A percentile compares a stretch with the other conserved stretches of the same genome.
Evolutionary conservation across 2,797 vertebrate genomes (phyloP).

Genomic region (Eidolon dupreanum): DNA sequence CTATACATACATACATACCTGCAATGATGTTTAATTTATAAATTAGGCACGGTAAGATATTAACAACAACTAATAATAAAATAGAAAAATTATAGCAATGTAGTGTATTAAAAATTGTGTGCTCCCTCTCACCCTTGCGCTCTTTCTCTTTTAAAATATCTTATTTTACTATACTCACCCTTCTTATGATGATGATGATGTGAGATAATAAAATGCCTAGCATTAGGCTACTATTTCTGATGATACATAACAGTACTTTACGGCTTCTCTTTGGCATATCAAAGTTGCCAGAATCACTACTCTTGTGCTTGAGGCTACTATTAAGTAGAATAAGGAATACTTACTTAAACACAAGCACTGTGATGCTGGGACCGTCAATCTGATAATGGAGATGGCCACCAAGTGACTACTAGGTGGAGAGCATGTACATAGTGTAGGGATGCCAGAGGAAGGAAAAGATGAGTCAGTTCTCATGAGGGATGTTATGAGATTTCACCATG

Average conservation of each 20-base stretch:
- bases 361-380: background rate
- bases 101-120: background rate
- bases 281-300: background rate
- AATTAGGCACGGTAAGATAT: background rate
- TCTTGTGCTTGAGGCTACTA: background rate
- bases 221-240: background rate
- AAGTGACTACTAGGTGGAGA: background rate
- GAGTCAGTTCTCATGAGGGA: background rate
- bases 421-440: background rate
- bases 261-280: background rate
- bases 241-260: background rate
- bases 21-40: background rate
- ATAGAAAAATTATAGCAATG: background rate
- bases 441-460: background rate
- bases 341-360: background rate
- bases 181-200: background rate
- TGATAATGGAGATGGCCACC: background rate
- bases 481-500: background rate
- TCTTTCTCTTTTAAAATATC: background rate
- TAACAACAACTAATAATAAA: background rate
- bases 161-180: background rate
- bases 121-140: background rate
- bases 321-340: background rate
- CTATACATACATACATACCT: background rate
- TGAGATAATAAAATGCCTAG: background rate